phyloP scores from a whole-genome alignment of 2,888 invertebrate species.

The Agrilus cyanescens region DNA sequence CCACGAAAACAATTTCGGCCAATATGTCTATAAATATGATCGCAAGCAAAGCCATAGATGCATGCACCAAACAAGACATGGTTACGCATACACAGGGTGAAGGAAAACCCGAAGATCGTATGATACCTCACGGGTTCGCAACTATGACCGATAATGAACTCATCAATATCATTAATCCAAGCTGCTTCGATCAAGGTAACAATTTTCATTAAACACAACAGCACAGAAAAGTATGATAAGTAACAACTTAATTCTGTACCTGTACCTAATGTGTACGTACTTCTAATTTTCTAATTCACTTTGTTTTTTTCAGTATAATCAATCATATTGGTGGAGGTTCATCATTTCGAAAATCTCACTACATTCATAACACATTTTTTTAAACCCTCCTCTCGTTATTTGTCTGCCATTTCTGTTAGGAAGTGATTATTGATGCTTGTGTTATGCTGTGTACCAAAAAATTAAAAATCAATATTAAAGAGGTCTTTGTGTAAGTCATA shows the following conservation, averaged over 20 bases:
- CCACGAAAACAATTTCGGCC: conserved; percentile 22
- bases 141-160: conserved; percentile 82
- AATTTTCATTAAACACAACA: conserved; percentile 16
- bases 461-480: too few relatives aligned
- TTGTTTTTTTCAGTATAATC: conserved; percentile 18
- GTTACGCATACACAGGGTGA: conserved; percentile 39
- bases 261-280: too few relatives aligned
- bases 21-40: conserved; percentile 41
- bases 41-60: conserved; percentile 40
- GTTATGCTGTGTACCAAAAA: too few relatives aligned
- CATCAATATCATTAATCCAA: conserved; percentile 79
- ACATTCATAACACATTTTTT: conserved; percentile 12
- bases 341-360: conserved; percentile 15
- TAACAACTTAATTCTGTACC: too few relatives aligned
- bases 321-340: conserved; percentile 15
- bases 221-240: too few relatives aligned
- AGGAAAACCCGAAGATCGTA: conserved; percentile 37
- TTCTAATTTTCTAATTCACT: conserved; percentile 8
- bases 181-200: conserved; percentile 74
- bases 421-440: too few relatives aligned
- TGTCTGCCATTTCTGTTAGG: too few relatives aligned
- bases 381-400: background rate
- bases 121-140: conserved; percentile 62
- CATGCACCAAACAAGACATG: conserved; percentile 37
- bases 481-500: too few relatives aligned